A percentile compares a stretch with the other conserved stretches of the same genome.
These are phyloP conservation scores for Nicator chloris DNA, from an alignment of 2,113 vertebrate species.

Conservation along the genomic window DNA sequence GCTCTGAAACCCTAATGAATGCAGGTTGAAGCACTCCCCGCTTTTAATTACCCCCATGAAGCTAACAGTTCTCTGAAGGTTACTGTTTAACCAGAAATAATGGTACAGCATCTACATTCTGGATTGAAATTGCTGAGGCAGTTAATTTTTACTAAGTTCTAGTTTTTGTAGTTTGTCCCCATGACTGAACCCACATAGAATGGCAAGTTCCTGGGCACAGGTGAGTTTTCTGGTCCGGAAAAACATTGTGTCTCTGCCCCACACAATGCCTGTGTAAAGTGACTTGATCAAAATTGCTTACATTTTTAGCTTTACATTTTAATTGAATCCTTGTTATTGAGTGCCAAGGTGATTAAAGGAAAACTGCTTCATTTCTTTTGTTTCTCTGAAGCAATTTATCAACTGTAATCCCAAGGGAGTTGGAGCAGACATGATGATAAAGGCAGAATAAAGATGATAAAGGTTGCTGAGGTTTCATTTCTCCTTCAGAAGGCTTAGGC, in stretches of 20 bases:
- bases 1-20: background rate
- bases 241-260: background rate
- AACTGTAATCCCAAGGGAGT: background rate
- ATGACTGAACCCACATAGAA: background rate
- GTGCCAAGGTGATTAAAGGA: slow-evolving; percentile 8
- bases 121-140: background rate
- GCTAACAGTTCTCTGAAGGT: background rate
- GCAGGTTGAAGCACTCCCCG: background rate
- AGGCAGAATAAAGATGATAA: background rate
- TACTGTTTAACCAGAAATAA: background rate
- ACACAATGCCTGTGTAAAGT: accelerated
- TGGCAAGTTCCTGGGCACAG: background rate
- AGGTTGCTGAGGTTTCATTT: background rate
- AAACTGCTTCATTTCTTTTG: background rate
- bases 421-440: slow-evolving; percentile 3
- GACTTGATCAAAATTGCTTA: background rate
- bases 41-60: background rate
- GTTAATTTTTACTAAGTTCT: background rate
- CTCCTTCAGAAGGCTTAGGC: background rate
- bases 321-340: slow-evolving; percentile 23
- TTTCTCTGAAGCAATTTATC: slow-evolving; percentile 31
- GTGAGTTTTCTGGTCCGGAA: background rate
- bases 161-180: background rate
- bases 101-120: background rate
- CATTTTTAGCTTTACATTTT: slow-evolving; percentile 31